Percentiles rank a stretch among this genome's conserved stretches.
Evolutionary conservation across 2,797 vertebrate species (phyloP).

Genomic region (Poecilia velifera): DNA sequence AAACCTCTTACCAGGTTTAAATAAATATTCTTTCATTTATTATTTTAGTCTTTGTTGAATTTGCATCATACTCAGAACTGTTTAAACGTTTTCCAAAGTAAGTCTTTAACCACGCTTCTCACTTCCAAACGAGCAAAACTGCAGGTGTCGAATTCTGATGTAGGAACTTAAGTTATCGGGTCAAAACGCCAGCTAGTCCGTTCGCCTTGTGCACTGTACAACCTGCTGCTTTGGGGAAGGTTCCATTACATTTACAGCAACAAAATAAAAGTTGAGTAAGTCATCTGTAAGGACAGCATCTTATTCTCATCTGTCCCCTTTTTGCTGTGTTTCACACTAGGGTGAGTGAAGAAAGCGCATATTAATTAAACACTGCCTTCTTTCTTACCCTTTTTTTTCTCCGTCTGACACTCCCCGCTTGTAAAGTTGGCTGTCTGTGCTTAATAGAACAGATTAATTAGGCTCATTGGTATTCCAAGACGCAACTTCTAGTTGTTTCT

Average conservation of each 20-base stretch:
- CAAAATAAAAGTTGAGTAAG: not conserved
- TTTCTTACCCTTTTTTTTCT: not conserved
- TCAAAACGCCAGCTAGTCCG: not conserved
- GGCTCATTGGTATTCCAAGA: constrained; percentile 78
- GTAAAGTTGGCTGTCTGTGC: constrained; percentile 67
- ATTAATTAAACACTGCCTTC: constrained; percentile 9
- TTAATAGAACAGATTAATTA: constrained; percentile 82
- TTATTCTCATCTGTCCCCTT: not conserved
- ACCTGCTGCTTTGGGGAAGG: not conserved
- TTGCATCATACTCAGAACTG: not conserved
- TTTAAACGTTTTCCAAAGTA: not conserved
- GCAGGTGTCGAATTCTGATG: not conserved
- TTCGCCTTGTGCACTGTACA: not conserved
- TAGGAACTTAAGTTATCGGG: not conserved
- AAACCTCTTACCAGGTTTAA: not conserved
- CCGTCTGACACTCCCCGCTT: constrained; percentile 4
- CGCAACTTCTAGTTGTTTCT: constrained; percentile 63
- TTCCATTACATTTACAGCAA: not conserved
- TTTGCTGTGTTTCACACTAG: not conserved
- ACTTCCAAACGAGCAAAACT: not conserved
- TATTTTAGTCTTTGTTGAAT: not conserved
- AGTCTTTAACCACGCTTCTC: not conserved
- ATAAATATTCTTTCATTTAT: not conserved
- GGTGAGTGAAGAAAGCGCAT: not conserved
- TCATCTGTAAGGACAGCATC: not conserved